Percentiles rank a stretch among this genome's conserved stretches.
These are phyloP conservation scores for Tanypteryx hageni DNA, from an alignment of 2,888 invertebrate species.

Conservation along the genomic window DNA sequence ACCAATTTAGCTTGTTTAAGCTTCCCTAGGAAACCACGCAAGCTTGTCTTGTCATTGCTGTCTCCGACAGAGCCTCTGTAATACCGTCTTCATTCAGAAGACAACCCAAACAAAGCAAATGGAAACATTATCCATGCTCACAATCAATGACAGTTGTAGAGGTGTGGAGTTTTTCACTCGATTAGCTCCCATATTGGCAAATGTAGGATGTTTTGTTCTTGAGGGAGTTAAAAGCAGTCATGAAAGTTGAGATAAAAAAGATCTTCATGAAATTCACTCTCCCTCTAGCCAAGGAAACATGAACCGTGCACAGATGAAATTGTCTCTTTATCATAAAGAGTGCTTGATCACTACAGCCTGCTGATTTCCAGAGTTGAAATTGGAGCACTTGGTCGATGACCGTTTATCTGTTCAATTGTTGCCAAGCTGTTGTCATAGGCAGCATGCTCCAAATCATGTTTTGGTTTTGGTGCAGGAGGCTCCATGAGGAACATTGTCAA, in stretches of 20 bases:
- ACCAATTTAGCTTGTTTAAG: background rate
- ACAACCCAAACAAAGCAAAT: background rate
- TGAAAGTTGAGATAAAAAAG: too few relatives aligned
- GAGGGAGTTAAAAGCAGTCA: background rate
- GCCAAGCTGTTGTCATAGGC: slow-evolving; percentile 42
- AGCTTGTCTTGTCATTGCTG: too few relatives aligned
- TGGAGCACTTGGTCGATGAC: background rate
- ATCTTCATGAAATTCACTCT: background rate
- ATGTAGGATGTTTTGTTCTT: background rate
- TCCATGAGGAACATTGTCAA: slow-evolving; percentile 90
- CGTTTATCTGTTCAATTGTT: slow-evolving; percentile 50
- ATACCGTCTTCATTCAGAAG: background rate
- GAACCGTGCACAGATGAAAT: slow-evolving; percentile 28
- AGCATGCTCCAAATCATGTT: slow-evolving; percentile 51
- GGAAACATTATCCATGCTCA: background rate
- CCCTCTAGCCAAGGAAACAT: slow-evolving; percentile 29
- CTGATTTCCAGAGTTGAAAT: slow-evolving; percentile 39
- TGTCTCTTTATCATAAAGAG: background rate
- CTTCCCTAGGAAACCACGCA: background rate
- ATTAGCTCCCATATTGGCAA: background rate
- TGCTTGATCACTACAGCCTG: slow-evolving; percentile 35
- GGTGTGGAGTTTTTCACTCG: background rate
- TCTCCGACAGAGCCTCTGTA: background rate
- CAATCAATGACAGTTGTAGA: background rate
- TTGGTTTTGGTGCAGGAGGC: slow-evolving; percentile 41